Conservation (phyloP, 2,888 invertebrate genomes). For the Aphidoletes aphidimyza region DNA sequence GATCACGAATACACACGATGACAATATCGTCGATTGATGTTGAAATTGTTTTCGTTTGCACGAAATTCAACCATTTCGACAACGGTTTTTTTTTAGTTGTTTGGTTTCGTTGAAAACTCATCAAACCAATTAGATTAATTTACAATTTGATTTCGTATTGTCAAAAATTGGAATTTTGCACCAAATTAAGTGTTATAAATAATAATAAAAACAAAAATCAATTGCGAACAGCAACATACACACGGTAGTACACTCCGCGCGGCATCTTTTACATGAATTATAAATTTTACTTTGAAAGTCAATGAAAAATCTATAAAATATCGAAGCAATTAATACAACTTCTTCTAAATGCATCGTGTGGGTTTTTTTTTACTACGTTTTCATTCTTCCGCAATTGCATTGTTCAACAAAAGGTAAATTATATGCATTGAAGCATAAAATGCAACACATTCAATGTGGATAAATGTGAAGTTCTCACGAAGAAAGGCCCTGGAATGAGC, state of each 20-base stretch:
- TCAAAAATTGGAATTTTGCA: neutral
- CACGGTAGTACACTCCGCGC: neutral
- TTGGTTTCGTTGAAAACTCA: neutral
- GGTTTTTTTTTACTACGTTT: no score
- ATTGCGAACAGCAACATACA: neutral
- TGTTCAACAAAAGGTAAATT: conserved; percentile 24
- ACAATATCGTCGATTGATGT: neutral
- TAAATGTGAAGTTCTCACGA: conserved; percentile 35
- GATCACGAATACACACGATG: neutral
- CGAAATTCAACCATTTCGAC: no score
- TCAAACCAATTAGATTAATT: conserved; percentile 49
- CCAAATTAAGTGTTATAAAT: neutral
- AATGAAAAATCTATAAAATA: neutral
- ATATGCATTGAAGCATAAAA: conserved; percentile 47
- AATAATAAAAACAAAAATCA: neutral
- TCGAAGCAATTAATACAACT: neutral
- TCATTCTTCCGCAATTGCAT: conserved; percentile 47
- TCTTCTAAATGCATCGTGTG: neutral
- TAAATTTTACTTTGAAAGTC: neutral
- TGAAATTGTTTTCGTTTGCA: neutral
- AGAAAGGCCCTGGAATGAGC: neutral
- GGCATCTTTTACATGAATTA: neutral
- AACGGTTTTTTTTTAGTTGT: no score
- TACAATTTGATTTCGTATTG: conserved; percentile 26
- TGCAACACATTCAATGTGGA: neutral